phyloP scores from a whole-genome alignment of 2,113 vertebrate genomes.

The Acrocephalus kingi region DNA sequence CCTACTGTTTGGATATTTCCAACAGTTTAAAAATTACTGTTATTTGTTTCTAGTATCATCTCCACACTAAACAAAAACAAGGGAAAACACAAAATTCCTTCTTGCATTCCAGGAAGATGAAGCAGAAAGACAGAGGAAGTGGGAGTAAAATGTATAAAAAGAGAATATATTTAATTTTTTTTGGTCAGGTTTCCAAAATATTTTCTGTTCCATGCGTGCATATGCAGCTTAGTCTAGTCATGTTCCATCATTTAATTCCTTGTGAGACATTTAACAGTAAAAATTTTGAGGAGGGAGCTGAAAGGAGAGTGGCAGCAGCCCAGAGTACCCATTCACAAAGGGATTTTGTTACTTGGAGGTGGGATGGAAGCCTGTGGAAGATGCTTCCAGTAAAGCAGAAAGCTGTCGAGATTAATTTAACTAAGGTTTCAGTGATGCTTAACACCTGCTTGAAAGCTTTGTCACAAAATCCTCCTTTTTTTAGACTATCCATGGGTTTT shows the following conservation, averaged over 20 bases:
- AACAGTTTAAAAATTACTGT: background rate
- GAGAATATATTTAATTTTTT: background rate
- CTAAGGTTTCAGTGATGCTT: background rate
- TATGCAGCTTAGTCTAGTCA: background rate
- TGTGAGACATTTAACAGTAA: background rate
- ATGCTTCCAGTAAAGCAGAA: background rate
- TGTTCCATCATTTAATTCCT: background rate
- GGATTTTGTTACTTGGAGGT: background rate
- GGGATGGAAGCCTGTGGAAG: background rate
- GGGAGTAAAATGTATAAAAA: background rate
- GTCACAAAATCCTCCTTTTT: background rate
- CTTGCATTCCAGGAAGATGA: background rate
- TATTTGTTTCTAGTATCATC: background rate
- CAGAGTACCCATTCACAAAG: background rate
- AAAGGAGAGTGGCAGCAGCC: background rate
- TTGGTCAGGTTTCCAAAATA: background rate
- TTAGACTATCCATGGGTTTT: background rate
- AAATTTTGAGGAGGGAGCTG: background rate
- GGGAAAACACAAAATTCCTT: background rate
- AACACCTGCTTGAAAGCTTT: background rate
- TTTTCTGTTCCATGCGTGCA: fast-evolving
- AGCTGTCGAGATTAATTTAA: background rate
- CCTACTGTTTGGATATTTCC: background rate
- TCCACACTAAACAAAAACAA: background rate
- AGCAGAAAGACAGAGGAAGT: background rate